Evolutionary conservation across 2,888 invertebrate species (phyloP).

Genomic region (Chrysolina haemoptera): DNA sequence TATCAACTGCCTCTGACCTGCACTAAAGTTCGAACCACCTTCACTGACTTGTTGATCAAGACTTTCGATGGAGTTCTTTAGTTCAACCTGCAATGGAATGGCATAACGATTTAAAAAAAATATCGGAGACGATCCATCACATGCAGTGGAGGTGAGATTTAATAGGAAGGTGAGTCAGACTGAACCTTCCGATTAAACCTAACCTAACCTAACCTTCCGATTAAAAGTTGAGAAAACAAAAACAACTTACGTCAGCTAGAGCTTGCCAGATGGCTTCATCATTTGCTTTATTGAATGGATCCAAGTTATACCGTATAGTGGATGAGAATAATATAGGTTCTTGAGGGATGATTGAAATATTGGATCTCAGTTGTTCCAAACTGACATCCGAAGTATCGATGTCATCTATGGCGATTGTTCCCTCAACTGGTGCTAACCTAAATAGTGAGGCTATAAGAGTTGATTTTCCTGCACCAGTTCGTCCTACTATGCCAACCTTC

Average conservation of each 20-base stretch:
- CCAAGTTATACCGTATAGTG: slow-evolving; percentile 85
- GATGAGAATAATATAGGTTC: slow-evolving; percentile 88
- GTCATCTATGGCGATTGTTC: slow-evolving; percentile 82
- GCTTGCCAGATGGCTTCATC: slow-evolving; percentile 86
- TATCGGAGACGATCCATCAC: no score
- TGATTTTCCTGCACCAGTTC: slow-evolving; percentile 92
- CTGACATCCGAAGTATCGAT: slow-evolving; percentile 80
- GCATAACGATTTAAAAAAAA: no score
- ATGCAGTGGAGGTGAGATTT: no score
- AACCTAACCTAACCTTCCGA: no score
- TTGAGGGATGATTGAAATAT: slow-evolving; percentile 90
- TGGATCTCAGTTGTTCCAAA: slow-evolving; percentile 82
- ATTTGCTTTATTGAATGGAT: slow-evolving; percentile 83
- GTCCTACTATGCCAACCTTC: slow-evolving; percentile 87
- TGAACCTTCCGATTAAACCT: no score
- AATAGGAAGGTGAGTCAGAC: no score
- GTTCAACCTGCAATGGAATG: slow-evolving; percentile 76
- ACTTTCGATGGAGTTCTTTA: slow-evolving; percentile 80
- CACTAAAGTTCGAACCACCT: slow-evolving; percentile 88
- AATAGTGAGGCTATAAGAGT: slow-evolving; percentile 87
- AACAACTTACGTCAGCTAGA: slow-evolving; percentile 73
- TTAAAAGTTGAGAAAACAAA: no score
- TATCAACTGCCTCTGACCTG: slow-evolving; percentile 89
- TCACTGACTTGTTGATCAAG: slow-evolving; percentile 80
- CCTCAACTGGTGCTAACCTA: slow-evolving; percentile 81